Evolutionary conservation across 2,888 invertebrate genomes (phyloP).

Genomic region (Pseudococcus viburni): DNA sequence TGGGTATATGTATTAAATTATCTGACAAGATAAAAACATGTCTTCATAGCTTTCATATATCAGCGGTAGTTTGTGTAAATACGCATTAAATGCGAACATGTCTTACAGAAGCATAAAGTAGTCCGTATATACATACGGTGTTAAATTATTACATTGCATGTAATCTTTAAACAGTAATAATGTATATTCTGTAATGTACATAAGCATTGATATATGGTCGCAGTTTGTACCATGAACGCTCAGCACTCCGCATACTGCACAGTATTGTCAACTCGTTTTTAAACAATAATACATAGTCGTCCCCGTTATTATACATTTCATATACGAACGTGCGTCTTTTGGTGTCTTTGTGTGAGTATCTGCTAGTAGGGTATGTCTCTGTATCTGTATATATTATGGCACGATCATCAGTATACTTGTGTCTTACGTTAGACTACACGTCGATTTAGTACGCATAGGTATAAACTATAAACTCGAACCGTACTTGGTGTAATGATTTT

Average conservation of each 20-base stretch:
- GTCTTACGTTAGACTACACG: no score
- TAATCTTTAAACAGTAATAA: conserved; percentile 65
- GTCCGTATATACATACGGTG: conserved; percentile 59
- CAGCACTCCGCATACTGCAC: neutral
- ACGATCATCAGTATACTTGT: neutral
- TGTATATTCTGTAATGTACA: conserved; percentile 60
- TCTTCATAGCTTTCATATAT: conserved; percentile 60
- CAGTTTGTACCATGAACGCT: conserved; percentile 46
- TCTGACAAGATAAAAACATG: conserved; percentile 65
- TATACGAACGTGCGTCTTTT: neutral
- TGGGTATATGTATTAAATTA: conserved; percentile 57
- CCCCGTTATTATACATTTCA: conserved; percentile 35
- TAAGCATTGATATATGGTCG: conserved; percentile 57
- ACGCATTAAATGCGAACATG: conserved; percentile 65
- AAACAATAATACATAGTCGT: conserved; percentile 57
- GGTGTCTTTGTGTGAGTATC: neutral
- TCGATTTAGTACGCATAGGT: no score
- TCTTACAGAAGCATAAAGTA: conserved; percentile 65
- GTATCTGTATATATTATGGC: conserved; percentile 6
- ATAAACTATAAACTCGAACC: no score
- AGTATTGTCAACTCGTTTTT: conserved; percentile 49
- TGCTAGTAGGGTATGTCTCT: neutral
- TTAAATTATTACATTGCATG: conserved; percentile 64
- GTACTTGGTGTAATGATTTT: no score
- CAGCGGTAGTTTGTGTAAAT: conserved; percentile 64